Percentiles rank a stretch among this genome's conserved stretches.
Conservation (phyloP, 2,113 vertebrate species). For the Haemorhous mexicanus region DNA sequence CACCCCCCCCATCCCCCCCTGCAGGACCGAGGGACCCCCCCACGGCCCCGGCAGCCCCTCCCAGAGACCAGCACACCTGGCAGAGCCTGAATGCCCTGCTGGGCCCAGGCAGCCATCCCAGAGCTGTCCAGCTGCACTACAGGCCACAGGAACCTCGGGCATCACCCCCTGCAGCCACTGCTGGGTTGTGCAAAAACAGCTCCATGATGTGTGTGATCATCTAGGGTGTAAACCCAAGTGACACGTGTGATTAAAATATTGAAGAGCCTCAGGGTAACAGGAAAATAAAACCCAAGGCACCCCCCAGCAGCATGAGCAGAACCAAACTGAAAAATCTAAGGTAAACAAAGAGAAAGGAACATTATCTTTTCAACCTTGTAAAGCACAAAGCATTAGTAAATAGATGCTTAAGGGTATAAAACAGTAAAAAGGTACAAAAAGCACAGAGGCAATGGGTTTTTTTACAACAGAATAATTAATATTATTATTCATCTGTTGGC, state of each 20-base stretch:
- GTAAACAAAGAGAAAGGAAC: constrained; percentile 24
- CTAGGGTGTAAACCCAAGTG: background rate
- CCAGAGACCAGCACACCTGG: rapidly evolving
- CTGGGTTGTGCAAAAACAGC: background rate
- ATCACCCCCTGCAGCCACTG: background rate
- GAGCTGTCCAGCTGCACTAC: rapidly evolving
- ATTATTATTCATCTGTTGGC: background rate
- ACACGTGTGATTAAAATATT: background rate
- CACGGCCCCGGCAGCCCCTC: background rate
- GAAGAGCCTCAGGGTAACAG: background rate
- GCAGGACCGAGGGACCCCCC: rapidly evolving
- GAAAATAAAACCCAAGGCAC: background rate
- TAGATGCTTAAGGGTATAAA: constrained; percentile 16
- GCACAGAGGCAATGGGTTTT: background rate
- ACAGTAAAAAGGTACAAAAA: background rate
- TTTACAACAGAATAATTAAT: constrained; percentile 8
- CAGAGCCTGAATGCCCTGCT: too few species aligned
- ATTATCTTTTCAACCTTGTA: background rate
- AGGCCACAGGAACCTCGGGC: background rate
- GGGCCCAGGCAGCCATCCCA: rapidly evolving
- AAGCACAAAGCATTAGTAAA: background rate
- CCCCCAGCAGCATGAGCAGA: background rate
- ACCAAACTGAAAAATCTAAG: background rate
- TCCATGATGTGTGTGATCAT: background rate
- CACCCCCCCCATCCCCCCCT: background rate